phyloP scores from a whole-genome alignment of 2,888 invertebrate species.

The Luperina testacea region DNA sequence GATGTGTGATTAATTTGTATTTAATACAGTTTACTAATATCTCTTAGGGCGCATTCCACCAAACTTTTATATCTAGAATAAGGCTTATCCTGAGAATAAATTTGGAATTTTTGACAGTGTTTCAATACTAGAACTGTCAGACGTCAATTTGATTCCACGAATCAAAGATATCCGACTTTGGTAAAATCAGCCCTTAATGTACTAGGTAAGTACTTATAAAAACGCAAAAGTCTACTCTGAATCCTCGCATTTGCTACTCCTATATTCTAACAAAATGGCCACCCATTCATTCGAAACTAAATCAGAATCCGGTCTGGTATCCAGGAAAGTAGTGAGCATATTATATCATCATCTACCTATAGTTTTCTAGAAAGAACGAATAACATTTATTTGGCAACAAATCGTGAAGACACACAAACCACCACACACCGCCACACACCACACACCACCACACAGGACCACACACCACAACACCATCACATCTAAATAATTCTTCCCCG shows the following conservation, averaged over 20 bases:
- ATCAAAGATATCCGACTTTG: too few relatives aligned
- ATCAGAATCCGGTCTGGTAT: background rate
- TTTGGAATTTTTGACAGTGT: too few relatives aligned
- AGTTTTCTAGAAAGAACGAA: background rate
- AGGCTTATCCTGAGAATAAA: too few relatives aligned
- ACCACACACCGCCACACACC: too few relatives aligned
- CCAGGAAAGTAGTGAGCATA: background rate
- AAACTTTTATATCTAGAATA: too few relatives aligned
- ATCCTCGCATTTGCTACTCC: background rate
- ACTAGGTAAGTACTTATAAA: background rate
- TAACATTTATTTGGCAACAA: too few relatives aligned
- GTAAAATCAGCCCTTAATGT: too few relatives aligned
- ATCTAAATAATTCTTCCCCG: background rate
- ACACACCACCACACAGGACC: too few relatives aligned
- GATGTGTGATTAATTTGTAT: background rate
- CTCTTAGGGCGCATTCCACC: background rate
- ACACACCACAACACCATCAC: too few relatives aligned
- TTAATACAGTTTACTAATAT: background rate
- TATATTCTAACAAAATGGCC: background rate
- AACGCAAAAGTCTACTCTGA: background rate
- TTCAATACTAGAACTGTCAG: too few relatives aligned
- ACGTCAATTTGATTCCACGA: too few relatives aligned
- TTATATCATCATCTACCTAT: background rate
- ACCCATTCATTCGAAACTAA: background rate
- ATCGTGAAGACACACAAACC: too few relatives aligned